Percentiles rank a stretch among this genome's conserved stretches.
These are phyloP conservation scores for Pleuronectes platessa DNA, from an alignment of 2,113 vertebrate genomes.

Conservation along the genomic window DNA sequence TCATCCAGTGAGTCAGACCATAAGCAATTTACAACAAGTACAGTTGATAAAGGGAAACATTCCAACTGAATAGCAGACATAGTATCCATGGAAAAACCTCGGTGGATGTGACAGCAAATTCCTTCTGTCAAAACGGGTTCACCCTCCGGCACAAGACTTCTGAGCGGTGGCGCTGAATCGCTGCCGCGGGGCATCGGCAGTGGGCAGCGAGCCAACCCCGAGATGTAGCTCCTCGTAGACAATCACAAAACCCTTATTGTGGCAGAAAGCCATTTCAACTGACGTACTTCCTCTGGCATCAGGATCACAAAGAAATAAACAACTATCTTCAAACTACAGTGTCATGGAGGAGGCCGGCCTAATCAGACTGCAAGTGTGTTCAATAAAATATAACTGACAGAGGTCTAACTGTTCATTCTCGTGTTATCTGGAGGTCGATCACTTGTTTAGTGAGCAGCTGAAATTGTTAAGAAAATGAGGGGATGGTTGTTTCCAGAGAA, in stretches of 20 bases:
- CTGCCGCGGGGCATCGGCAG: conserved; percentile 41
- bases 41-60: conserved; percentile 31
- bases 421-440: not conserved
- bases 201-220: conserved; percentile 49
- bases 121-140: conserved; percentile 55
- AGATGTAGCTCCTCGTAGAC: conserved; percentile 34
- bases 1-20: not conserved
- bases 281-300: conserved; percentile 42
- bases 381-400: not conserved
- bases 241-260: conserved; percentile 63
- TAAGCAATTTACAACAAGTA: conserved; percentile 28
- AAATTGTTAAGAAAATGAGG: not conserved
- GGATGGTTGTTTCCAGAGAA: no score
- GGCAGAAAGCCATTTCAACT: conserved; percentile 41
- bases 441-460: not conserved
- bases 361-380: not conserved
- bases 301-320: conserved; percentile 36
- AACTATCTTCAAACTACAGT: conserved; percentile 1
- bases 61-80: conserved; percentile 49
- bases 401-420: not conserved
- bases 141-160: conserved; percentile 21
- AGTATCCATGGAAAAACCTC: conserved; percentile 31
- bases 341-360: not conserved
- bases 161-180: conserved; percentile 24
- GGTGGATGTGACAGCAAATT: conserved; percentile 39